These are phyloP conservation scores for Cisticola juncidis DNA, from an alignment of 2,113 vertebrate species.

Conservation along the genomic window DNA sequence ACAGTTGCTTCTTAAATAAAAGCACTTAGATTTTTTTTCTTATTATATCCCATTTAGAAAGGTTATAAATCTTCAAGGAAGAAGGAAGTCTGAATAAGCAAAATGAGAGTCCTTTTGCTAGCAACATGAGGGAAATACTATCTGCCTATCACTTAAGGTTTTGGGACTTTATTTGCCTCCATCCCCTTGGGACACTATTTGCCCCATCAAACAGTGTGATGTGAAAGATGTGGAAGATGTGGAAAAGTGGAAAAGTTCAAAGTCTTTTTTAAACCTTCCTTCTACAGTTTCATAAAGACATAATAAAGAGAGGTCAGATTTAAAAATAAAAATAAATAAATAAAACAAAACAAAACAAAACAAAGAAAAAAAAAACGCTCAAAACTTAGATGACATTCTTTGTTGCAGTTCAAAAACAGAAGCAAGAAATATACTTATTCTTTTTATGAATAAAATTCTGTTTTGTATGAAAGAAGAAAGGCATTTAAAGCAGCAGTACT, in stretches of 20 bases:
- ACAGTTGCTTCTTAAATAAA: background rate
- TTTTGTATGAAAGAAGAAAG: conserved; percentile 55
- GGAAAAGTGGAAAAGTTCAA: background rate
- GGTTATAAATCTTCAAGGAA: background rate
- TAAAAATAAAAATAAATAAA: background rate
- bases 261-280: conserved; percentile 18
- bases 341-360: background rate
- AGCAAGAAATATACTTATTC: conserved; percentile 46
- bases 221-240: background rate
- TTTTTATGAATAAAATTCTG: conserved; percentile 56
- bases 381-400: background rate
- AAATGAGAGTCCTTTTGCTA: conserved; percentile 39
- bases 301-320: background rate
- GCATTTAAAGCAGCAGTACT: conserved; percentile 41
- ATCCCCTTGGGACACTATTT: background rate
- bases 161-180: conserved; percentile 21
- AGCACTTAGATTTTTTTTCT: background rate
- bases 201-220: background rate
- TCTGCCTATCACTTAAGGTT: background rate
- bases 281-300: conserved; percentile 41
- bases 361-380: background rate
- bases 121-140: conserved; percentile 28
- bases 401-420: background rate
- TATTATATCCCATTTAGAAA: background rate
- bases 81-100: conserved; percentile 6